Evolutionary conservation across 2,888 invertebrate genomes (phyloP), one percentile per base, ranked within the genome.

Genomic region (Criorhina ranunculi): DNA sequence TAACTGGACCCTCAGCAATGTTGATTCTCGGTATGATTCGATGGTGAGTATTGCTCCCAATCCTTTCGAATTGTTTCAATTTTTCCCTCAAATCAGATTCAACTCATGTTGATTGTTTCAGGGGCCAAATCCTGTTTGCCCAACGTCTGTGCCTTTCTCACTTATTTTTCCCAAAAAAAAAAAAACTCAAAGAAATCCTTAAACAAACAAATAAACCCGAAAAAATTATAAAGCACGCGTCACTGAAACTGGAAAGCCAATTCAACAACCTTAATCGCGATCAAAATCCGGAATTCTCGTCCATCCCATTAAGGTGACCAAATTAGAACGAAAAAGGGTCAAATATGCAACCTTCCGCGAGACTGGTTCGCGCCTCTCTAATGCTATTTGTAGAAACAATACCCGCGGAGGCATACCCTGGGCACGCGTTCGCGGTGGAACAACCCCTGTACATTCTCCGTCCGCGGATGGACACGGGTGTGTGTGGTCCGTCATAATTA

Each of bases 401-500:
- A 67, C 60, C 55, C 77, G 72, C 82, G 82, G 70, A 70, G 44
- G 72, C 37, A 70, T 33, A 31, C 15, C 55, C 33, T 35, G 24
- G 44, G 79, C 79, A 83, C 83, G 83, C 79, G 79, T 57, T 55
- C 62, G 79, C 62, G 64, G 51, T n/a, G n/a, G n/a, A n/a, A n/a
- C n/a, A 75, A 69, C 62, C 57, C 31, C 29, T 80, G 8, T 31
- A n/a, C n/a, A 24, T 4, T 7, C 9, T 42, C n/a, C 51, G 78
- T 67, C 67, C 79, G 44, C 60, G 19, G 44, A 15, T 62, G 73
- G 72, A 73, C 81, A 76, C 24, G 9, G 46, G 46, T 64, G 55
- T 51, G 64, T 33, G 35, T 33, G 60, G 64, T 67, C 69, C 46
- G 62, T 75, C 73, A 75, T 75, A 75, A 79, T 83, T 75, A 79